phyloP scores from a whole-genome alignment of 2,888 invertebrate species.

The Melieria crassipennis region DNA sequence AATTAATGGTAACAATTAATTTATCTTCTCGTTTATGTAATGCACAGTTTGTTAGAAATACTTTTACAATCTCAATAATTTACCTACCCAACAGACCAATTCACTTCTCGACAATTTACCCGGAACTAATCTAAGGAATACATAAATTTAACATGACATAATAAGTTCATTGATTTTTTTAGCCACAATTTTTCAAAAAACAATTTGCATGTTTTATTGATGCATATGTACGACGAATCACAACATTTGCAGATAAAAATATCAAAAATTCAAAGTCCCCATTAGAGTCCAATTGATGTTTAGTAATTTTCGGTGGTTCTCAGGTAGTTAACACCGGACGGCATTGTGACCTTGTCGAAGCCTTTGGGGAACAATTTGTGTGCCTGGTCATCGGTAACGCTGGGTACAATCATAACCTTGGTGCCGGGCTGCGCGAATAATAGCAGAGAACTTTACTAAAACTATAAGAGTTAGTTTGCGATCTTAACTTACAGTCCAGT shows the following conservation, averaged over 20 bases:
- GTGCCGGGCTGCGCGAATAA: conserved; percentile 70
- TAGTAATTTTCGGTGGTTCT: conserved; percentile 76
- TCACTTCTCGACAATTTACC: conserved; percentile 9
- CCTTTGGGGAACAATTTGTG: conserved; percentile 75
- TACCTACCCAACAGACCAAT: neutral
- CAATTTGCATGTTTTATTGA: neutral
- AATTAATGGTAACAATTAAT: too few species aligned
- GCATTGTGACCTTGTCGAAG: conserved; percentile 74
- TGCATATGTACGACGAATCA: neutral
- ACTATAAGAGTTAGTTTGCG: too few species aligned
- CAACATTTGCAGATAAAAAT: too few species aligned
- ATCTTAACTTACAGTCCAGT: conserved; percentile 71
- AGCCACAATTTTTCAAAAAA: neutral
- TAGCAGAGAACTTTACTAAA: too few species aligned
- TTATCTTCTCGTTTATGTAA: too few species aligned
- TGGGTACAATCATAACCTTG: conserved; percentile 83
- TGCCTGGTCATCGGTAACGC: conserved; percentile 74
- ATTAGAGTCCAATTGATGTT: neutral
- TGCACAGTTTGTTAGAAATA: too few species aligned
- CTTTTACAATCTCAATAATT: too few species aligned
- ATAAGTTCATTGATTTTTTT: too few species aligned
- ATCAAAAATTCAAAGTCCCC: too few species aligned
- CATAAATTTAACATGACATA: too few species aligned
- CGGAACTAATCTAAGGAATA: neutral
- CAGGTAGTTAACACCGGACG: conserved; percentile 80